Evolutionary conservation across 2,888 invertebrate species (phyloP).

Genomic region (Tetragnatha montana): DNA sequence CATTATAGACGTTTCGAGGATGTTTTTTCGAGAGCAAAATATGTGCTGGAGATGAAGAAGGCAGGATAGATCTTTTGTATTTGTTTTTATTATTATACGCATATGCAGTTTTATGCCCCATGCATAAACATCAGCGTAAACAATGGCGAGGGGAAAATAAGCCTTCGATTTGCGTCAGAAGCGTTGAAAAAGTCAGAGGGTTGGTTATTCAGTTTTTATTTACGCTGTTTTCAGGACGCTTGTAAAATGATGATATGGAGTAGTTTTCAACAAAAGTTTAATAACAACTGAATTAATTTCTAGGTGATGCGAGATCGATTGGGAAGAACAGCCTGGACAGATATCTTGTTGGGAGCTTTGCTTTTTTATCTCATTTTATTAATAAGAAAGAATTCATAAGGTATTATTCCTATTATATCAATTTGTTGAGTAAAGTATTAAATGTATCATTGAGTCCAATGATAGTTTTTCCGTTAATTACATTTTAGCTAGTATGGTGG

Average conservation of each 20-base stretch:
- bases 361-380: too few relatives aligned
- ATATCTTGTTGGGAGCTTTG: background rate
- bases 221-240: background rate
- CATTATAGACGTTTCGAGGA: slow-evolving; percentile 24
- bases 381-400: too few relatives aligned
- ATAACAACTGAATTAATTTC: background rate
- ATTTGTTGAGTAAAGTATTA: too few relatives aligned
- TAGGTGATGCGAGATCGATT: background rate
- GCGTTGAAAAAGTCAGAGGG: background rate
- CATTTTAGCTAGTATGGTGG: too few relatives aligned
- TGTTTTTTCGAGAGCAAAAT: slow-evolving; percentile 30
- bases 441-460: too few relatives aligned
- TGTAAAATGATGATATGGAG: background rate
- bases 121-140: slow-evolving; percentile 17
- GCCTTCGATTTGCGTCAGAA: background rate
- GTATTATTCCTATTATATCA: too few relatives aligned
- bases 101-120: background rate
- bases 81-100: background rate
- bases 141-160: background rate
- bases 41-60: background rate
- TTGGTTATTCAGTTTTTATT: background rate
- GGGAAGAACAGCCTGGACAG: background rate
- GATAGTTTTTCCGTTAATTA: too few relatives aligned
- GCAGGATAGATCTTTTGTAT: background rate
- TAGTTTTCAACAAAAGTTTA: background rate